Evolutionary conservation across 2,888 invertebrate species (phyloP).

Genomic region (Resseliella maxima): DNA sequence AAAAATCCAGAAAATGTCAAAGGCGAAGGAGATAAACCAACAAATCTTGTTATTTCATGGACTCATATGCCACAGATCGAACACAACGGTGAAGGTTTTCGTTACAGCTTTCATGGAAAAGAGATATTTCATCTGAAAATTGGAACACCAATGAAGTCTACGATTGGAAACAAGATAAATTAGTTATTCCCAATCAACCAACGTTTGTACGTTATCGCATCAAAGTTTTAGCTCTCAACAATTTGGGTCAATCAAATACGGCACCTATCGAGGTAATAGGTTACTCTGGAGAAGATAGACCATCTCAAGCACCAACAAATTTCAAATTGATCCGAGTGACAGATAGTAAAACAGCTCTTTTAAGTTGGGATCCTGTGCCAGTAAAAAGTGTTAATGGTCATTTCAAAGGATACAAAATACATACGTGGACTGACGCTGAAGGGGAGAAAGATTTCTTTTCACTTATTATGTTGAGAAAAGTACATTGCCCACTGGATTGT

Average conservation of each 20-base stretch:
- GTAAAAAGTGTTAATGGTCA: conserved; percentile 86
- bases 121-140: conserved; percentile 75
- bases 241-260: conserved; percentile 84
- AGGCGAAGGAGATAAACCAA: conserved; percentile 87
- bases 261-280: conserved; percentile 84
- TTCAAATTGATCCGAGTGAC: conserved; percentile 82
- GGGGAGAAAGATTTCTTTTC: conserved; percentile 74
- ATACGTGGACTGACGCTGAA: conserved; percentile 89
- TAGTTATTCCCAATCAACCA: conserved; percentile 81
- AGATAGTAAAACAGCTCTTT: conserved; percentile 83
- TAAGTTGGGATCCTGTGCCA: conserved; percentile 90
- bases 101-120: conserved; percentile 90
- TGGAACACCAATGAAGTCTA: conserved; percentile 79
- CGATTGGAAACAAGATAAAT: conserved; percentile 81
- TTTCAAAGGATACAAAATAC: conserved; percentile 96
- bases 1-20: conserved; percentile 94
- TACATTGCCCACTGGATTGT: no score
- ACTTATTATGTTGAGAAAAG: no score
- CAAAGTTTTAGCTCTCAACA: conserved; percentile 91
- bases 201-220: conserved; percentile 91
- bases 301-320: conserved; percentile 83
- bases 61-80: conserved; percentile 96
- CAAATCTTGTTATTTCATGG: conserved; percentile 94
- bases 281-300: conserved; percentile 93
- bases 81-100: conserved; percentile 94